Evolutionary conservation across 1,140 invertebrate species (phyloP).

Genomic region (Camponotus floridanus): DNA sequence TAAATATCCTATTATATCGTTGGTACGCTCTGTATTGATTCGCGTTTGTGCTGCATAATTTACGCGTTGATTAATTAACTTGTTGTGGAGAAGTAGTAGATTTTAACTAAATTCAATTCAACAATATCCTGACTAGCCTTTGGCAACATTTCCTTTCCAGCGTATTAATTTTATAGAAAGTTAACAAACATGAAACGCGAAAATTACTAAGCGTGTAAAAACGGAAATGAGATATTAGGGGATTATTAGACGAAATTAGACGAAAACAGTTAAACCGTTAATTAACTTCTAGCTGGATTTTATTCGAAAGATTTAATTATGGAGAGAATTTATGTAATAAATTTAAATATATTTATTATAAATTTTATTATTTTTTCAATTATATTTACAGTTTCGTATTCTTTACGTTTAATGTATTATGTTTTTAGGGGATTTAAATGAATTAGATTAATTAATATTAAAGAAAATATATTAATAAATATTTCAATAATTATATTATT

Average conservation of each 20-base stretch:
- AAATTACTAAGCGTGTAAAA: conserved; percentile 20
- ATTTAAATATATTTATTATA: no score
- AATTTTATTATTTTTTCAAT: no score
- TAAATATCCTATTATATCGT: background rate
- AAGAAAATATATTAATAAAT: no score
- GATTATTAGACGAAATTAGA: background rate
- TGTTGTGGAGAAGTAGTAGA: conserved; percentile 8
- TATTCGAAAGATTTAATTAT: no score
- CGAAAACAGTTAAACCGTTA: background rate
- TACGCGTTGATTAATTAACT: conserved; percentile 29
- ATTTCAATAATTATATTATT: no score
- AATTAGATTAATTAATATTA: no score
- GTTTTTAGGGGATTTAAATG: no score
- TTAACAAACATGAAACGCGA: background rate
- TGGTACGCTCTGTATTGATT: background rate
- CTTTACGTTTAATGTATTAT: no score
- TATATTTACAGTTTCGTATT: no score
- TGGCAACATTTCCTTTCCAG: background rate
- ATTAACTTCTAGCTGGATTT: no score
- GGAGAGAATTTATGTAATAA: no score
- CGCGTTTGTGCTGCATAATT: conserved; percentile 25
- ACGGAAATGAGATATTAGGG: background rate
- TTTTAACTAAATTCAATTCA: conserved; percentile 26
- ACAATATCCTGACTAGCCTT: background rate
- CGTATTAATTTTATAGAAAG: conserved; percentile 36